Base-by-base conservation (phyloP, 2,888 invertebrate genomes). In the Myopa tessellatipennis region DNA sequence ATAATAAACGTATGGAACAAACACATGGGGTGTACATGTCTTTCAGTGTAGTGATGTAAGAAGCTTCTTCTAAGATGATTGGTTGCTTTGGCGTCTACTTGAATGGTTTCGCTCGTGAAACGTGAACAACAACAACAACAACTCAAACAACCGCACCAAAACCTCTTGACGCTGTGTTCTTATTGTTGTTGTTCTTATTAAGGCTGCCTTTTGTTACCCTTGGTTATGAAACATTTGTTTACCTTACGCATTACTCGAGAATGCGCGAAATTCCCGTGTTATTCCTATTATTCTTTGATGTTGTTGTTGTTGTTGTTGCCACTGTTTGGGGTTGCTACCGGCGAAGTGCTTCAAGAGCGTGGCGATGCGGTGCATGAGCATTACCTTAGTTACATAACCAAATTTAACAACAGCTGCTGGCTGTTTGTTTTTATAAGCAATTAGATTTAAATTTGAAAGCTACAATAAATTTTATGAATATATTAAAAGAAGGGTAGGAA, bases 341-440 rank as follows among this genome's bases (percentile, higher is more conserved):
- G 16, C 12, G 12, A 58, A n/a, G 58, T 58, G 26, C 26, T 26
- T 26, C 1, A 26, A 26, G 2, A 26, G 26, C 26, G 26, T 26
- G 26, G 26, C 18, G 60, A 16, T 60, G 60, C 3, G 16, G 60
- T n/a, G 16, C n/a, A 7, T 4, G 1, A 60, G 16, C 2, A n/a
- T 60, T 16, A 63, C 8, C n/a, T 18, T 63, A 18, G 4, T 63
- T 52, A 52, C 52, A 70, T 52, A 26, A 70, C 52, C 45, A 55
- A 50, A 70, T 40, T 67, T 12, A 52, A 70, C 52, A 52, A 70
- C 70, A 70, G 70, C 70, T 70, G 70, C 45, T 52, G 52, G 34
- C 50, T 7, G 18, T 70, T 38, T 65, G 65, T 34, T 14, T 16
- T 34, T 52, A 34, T 26, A 70, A 70, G n/a, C n/a, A 52, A 52